Evolutionary conservation across 2,888 invertebrate genomes (phyloP), one percentile per base, ranked within the genome.

Genomic region (Drosophila tripunctata): DNA sequence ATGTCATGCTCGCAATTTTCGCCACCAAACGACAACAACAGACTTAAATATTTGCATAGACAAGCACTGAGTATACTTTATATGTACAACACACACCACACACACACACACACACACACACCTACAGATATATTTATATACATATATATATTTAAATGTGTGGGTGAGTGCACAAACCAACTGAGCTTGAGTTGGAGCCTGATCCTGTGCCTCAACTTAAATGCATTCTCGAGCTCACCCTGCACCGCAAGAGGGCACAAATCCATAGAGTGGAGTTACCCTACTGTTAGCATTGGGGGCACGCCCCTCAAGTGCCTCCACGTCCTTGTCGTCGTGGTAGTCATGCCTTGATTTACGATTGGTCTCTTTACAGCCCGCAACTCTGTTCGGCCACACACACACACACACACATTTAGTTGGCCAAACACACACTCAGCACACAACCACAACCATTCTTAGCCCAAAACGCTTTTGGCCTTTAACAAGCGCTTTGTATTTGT

Each of bases 21-120:
- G 73, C 75, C 67, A 73, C 87, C 86, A 90, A 89, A 89, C 88
- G 90, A 90, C 90, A 90, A 78, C 72, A 80, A 85, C 90, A 90
- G 90, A 90, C 90, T 84, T 88, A 89, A 90, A 90, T 90, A 90
- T 90, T 90, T 90, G 90, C 90, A 90, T 90, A 90, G 89, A 88
- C 90, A 90, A 87, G 86, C 76, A 82, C 66, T 61, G 51, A 30
- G 58, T 62, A 67, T 72, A 67, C 58, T 55, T 54, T 50, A 33
- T 41, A 31, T 22, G 38, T 31, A 50, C n/a, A n/a, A n/a, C n/a
- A n/a, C n/a, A n/a, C n/a, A n/a, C n/a, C n/a, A n/a, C 33, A 45
- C 31, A 40, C 2, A 41, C 27, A 27, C 22, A 31, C 15, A 38
- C 4, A 27, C 22, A 47, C 4, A 55, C n/a, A 45, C 27, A 27